Base-by-base conservation (phyloP, 2,113 vertebrate species). In the Ovis aries region DNA sequence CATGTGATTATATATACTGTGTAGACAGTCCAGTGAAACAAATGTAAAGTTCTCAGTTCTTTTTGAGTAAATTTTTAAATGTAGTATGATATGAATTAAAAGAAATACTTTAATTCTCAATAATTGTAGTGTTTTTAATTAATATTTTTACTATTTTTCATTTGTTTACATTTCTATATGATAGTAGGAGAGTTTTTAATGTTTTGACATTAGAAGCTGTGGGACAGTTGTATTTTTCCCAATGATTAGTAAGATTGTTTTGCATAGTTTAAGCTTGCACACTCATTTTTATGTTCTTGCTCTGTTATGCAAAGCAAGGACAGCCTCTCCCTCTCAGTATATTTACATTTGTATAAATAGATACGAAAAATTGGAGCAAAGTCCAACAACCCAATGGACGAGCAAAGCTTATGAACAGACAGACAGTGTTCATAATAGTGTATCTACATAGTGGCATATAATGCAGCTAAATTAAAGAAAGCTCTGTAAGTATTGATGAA, bases 51-150 rank as follows among this genome's bases (percentile, higher is more conserved):
- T 97, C 62, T 95, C 81, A 53, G 1, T 91, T 95, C 17, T 87
- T 80, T 4, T 45, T 78, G 55, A 83, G 15, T 84, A 80, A 64
- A 88, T 60, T 94, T 92, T 23, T 84, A 95, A 93, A 55, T 74
- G 8, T 80, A 90, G 57, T 84, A 67, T 78, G 57, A 67, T 81
- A 82, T 67, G 52, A 91, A 12, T 88, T 48, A 89, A 77, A 71
- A 71, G n/a, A 97, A 96, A 85, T 64, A 40, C 9, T 92, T 85
- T 16, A 77, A 43, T 89, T 74, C 52, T 97, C 57, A 90, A 1
- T 55, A 53, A 87, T 50, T 77, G 13, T 89, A 67, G 59, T 96
- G 48, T 91, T 91, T 82, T 77, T 95, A 96, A 82, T 91, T 94
- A 80, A 21, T 53, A 77, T 21, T 93, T 87, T 87, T 89, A 84